phyloP scores from a whole-genome alignment of 2,888 invertebrate genomes.

The Kryphioiulus occultus region DNA sequence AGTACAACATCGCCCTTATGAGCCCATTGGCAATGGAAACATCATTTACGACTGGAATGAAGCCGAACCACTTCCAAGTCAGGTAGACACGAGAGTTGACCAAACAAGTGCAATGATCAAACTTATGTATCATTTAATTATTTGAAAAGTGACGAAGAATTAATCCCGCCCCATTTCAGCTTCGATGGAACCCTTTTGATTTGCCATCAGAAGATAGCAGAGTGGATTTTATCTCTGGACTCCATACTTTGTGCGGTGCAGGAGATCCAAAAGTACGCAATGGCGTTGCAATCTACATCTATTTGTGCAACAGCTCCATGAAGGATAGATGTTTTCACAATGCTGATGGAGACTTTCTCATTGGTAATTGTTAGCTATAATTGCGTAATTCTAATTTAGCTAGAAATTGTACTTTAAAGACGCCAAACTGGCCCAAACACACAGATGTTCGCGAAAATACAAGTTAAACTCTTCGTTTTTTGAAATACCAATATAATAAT shows the following conservation, averaged over 20 bases:
- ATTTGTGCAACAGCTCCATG: constrained; percentile 89
- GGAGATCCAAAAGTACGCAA: constrained; percentile 82
- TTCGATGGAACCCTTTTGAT: constrained; percentile 94
- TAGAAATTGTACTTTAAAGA: too few species aligned
- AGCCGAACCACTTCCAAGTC: constrained; percentile 88
- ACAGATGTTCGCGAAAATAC: too few species aligned
- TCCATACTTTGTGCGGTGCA: constrained; percentile 92
- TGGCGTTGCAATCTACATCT: constrained; percentile 90
- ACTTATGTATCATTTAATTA: too few species aligned
- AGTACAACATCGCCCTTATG: constrained; percentile 82
- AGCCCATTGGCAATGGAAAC: constrained; percentile 65
- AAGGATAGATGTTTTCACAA: constrained; percentile 83
- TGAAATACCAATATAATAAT: too few species aligned
- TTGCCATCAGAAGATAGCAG: constrained; percentile 70
- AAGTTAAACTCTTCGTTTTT: too few species aligned
- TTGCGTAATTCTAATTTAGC: not conserved
- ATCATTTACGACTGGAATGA: constrained; percentile 80
- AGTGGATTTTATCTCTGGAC: constrained; percentile 86
- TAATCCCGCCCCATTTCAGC: constrained; percentile 65
- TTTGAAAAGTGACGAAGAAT: too few species aligned
- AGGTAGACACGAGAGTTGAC: too few species aligned
- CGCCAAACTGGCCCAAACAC: too few species aligned
- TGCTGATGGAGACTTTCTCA: constrained; percentile 94
- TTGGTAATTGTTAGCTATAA: constrained; percentile 70
- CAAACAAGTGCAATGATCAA: too few species aligned